Base-by-base conservation (phyloP, 2,797 vertebrate genomes). In the Sebastes goodei region DNA sequence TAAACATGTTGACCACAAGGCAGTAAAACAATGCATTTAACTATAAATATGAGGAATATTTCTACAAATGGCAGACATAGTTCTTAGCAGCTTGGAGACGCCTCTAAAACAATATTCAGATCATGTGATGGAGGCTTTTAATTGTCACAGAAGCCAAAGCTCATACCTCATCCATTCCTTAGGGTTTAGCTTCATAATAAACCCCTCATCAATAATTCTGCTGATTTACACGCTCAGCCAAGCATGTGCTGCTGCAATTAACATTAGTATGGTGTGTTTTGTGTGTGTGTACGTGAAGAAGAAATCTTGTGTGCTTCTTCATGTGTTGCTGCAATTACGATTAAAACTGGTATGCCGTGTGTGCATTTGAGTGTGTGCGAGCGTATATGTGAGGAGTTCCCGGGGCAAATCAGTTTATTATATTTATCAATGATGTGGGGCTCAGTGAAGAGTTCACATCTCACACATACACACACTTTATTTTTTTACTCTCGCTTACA, bases 191-290 rank as follows among this genome's bases (percentile, higher is more conserved):
- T 85, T 88, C 76, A 80, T 90, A 86, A 90, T 89, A 88, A 91
- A 92, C 89, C 65, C 42, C 74, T 88, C 88, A 91, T 92, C 88
- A 91, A 92, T 92, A 91, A 89, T 91, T 89, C 83, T 83, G 63
- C 64, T 69, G 81, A 89, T 91, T 93, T 91, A 85, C 86, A 90
- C 5, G 86, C 92, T 93, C 80, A 80, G 88, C 65, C 77, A 78
- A 92, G 89, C 93, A 84, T 88, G 81, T 84, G 69, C 80, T 77
- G 52, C 27, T 57, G 75, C 81, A 93, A 89, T 93, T 89, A 93
- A 82, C 87, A 81, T 85, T 78, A 68, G 65, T 72, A 38, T 68
- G 53, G 62, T 61, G 15, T 66, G 78, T 76, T 68, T 52, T 69
- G n/a, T 74, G 32, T 77, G 62, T 42, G 66, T 63, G 46, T 53